phyloP scores from a whole-genome alignment of 2,113 vertebrate species.

The Semicossyphus pulcher region DNA sequence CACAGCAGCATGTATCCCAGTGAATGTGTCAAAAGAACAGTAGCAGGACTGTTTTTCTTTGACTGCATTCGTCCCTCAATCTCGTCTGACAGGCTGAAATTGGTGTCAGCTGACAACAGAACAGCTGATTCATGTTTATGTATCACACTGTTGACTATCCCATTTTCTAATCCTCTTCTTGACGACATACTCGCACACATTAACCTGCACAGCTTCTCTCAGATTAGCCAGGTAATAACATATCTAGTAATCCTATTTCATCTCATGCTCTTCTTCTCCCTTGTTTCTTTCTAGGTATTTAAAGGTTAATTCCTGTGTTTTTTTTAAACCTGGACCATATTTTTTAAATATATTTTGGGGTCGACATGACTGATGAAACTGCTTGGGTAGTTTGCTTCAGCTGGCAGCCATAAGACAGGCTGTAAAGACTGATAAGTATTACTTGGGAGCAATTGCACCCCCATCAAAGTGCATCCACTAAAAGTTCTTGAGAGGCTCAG shows the following conservation, averaged over 20 bases:
- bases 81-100: not conserved
- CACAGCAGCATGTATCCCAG: not conserved
- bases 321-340: too few species aligned
- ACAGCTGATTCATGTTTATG: slow-evolving; percentile 30
- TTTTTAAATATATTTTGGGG: too few species aligned
- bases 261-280: slow-evolving; percentile 5
- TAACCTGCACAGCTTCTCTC: slow-evolving; percentile 24
- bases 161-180: slow-evolving; percentile 37
- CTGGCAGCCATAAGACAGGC: too few species aligned
- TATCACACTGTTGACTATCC: slow-evolving; percentile 22
- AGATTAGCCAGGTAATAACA: slow-evolving; percentile 57
- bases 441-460: too few species aligned
- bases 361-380: too few species aligned
- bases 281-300: too few species aligned
- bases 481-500: too few species aligned
- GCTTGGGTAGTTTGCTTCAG: too few species aligned
- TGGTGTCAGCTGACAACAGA: not conserved
- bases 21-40: not conserved
- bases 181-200: slow-evolving; percentile 6
- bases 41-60: not conserved
- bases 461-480: too few species aligned
- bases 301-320: too few species aligned
- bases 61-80: not conserved
- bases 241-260: slow-evolving; percentile 44
- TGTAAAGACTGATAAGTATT: too few species aligned